Evolutionary conservation across 2,113 vertebrate species (phyloP), one percentile per base, ranked within the genome.

Genomic region (Heloderma charlesbogerti): DNA sequence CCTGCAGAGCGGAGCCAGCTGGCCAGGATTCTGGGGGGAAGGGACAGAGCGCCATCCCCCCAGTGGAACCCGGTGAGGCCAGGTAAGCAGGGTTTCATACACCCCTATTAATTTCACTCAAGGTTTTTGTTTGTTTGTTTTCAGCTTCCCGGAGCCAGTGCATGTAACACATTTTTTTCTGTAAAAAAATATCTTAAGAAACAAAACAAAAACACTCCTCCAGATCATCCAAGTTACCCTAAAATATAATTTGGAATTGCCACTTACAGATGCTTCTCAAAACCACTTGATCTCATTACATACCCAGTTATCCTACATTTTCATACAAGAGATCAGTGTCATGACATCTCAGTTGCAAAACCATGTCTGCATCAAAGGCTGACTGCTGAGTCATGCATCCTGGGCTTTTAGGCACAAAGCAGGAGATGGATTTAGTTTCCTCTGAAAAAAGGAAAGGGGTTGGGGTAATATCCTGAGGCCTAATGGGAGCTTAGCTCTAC

Each of bases 201-300:
- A 48, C n/a, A 37, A 25, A 2, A n/a, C 12, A 10, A 37, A 25
- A 57, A 5, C 67, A 63, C 27, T 69, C 71, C 37, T 13, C 1
- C 34, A 48, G 27, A 75, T 37, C 29, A 67, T 31, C 22, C 51
- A 66, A 67, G 67, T 22, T n/a, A 43, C 66, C 37, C 25, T 12
- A 40, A 60, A 60, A 60, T 20, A 72, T 18, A 18, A 5, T 34
- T 82, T 71, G 29, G 15, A 81, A 71, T 45, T 60, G 54, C 27
- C 6, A 3, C 43, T 88, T 88, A 27, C 51, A 16, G 72, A 74
- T 7, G 0, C 13, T 34, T 66, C 12, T n/a, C 5, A 54, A 80
- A 87, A 83, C 80, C 25, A 78, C 48, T 0, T 37, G 78, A 87
- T 90, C n/a, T 87, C n/a, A 75, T 87, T 90, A 88, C 67, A n/a